Base-by-base conservation (phyloP, 2,113 vertebrate species). In the Sylvicapra grimmia region DNA sequence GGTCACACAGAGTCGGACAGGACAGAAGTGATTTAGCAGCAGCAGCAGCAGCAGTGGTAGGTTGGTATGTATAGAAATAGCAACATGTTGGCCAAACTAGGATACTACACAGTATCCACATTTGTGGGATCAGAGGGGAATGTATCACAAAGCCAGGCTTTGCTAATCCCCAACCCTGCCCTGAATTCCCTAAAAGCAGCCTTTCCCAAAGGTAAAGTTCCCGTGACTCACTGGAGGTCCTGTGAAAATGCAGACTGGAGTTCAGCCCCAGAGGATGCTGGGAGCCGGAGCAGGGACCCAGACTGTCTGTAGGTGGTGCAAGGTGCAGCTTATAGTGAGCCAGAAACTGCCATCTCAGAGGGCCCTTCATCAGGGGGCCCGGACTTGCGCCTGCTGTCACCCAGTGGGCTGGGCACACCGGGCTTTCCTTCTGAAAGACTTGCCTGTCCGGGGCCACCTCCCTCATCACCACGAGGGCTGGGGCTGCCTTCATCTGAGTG, bases 381-480 rank as follows among this genome's bases (percentile, higher is more conserved):
- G 33, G 47, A 44, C 14, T 25, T 7, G 9, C 31, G 19, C 12
- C 31, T 12, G 44, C 31, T 7, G 0, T 6, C 10, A 23, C 25
- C 3, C 0, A 18, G 2, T n/a, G 18, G 68, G 44, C n/a, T 16
- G 8, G 47, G 54, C 11, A 2, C 33, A 2, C 56, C 25, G 1
- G 15, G 33, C 16, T 11, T 27, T 31, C 53, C 19, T 79, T 65
- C 53, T 53, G 36, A 9, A 27, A 15, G 51, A 12, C 49, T 36
- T 5, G 2, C 40, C 44, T 27, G 6, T 53, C 49, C 0, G 8
- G 49, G 25, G 16, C 44, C 0, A 1, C 29, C 33, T 29, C 36
- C n/a, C 44, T 2, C 36, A 9, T 44, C 53, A 53, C 5, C 14
- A 27, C 16, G 3, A 44, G 29, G 18, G 5, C 19, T 6, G 14